These are phyloP conservation scores for Aproaerema taeniolella DNA, from an alignment of 2,888 invertebrate genomes.

Conservation along the genomic window DNA sequence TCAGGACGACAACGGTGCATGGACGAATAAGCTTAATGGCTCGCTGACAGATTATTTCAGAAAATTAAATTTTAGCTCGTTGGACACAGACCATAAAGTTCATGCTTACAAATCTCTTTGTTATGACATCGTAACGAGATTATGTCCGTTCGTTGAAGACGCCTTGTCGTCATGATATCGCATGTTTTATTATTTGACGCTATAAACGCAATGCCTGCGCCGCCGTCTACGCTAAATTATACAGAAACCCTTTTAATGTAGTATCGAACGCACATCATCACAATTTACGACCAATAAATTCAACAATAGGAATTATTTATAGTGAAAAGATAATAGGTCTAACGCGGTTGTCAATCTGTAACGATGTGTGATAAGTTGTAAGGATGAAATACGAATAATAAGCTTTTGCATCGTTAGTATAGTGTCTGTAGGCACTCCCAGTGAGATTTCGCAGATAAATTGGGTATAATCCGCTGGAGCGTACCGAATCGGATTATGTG, in stretches of 20 bases:
- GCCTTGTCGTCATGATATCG: slow-evolving; percentile 58
- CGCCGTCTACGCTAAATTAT: slow-evolving; percentile 44
- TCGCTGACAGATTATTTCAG: slow-evolving; percentile 73
- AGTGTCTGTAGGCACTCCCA: slow-evolving; percentile 2
- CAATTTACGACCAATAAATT: slow-evolving; percentile 57
- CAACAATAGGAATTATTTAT: slow-evolving; percentile 49
- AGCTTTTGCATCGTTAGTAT: slow-evolving; percentile 20
- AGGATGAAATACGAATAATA: slow-evolving; percentile 26
- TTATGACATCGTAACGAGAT: slow-evolving; percentile 77
- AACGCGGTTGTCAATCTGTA: slow-evolving; percentile 44
- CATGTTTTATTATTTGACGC: slow-evolving; percentile 69
- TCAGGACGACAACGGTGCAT: slow-evolving; percentile 40
- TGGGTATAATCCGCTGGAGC: neutral
- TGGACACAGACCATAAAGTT: slow-evolving; percentile 75
- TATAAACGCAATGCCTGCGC: slow-evolving; percentile 48
- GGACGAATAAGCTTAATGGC: slow-evolving; percentile 72
- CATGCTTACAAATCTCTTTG: slow-evolving; percentile 77
- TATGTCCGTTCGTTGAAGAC: slow-evolving; percentile 72
- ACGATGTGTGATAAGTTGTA: slow-evolving; percentile 30
- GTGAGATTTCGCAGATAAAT: slow-evolving; percentile 11
- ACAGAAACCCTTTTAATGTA: slow-evolving; percentile 55
- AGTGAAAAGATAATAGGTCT: slow-evolving; percentile 44
- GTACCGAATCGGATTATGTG: too few relatives aligned
- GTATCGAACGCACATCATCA: slow-evolving; percentile 46
- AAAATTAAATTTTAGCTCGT: slow-evolving; percentile 77